Evolutionary conservation across 1,140 invertebrate species (phyloP), one percentile per base, ranked within the genome.

Genomic region (Heliconius melpomene): DNA sequence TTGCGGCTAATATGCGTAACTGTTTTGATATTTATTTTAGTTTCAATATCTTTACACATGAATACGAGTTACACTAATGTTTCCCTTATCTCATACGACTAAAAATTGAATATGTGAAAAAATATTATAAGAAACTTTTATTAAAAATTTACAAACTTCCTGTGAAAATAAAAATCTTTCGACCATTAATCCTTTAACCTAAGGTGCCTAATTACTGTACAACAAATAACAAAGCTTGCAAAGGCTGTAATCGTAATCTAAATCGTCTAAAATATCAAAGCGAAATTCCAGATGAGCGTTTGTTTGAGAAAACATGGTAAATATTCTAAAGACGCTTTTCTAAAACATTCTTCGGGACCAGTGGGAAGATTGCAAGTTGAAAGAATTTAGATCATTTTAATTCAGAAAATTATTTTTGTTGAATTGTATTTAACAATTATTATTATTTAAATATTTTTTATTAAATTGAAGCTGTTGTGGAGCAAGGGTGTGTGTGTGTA

Each of bases 241-340:
- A 72, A 72, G 32, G 71, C 71, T 72, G 29, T 72, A 72, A 72
- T 72, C 71, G 32, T 38, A 38, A 72, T 72, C 38, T 72, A 72
- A 72, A 72, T 72, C 32, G 71, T 72, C 71, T 72, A 72, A 11
- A 72, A 72, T 72, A 72, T 72, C 71, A 72, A 72, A 72, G 71
- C 7, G 71, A 72, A 72, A 72, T 72, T 72, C 71, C 71, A n/a
- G 32, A 72, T 71, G 26, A 40, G 71, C 71, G 71, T 72, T 72
- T 72, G 71, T 38, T 72, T 40, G 71, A 72, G 71, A 72, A 38
- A 72, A 20, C 29, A 40, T 72, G 71, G 71, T 72, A 72, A 72
- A 40, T 40, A 72, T 72, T 40, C 7, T 72, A 29, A 66, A 29
- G 60, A 66, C 26, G 23, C 60, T 66, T 66, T 66, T 26, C 60